Percentiles rank a stretch among this genome's conserved stretches.
These are phyloP conservation scores for Pilophorus perplexus DNA, from an alignment of 2,888 invertebrate genomes.

Conservation along the genomic window DNA sequence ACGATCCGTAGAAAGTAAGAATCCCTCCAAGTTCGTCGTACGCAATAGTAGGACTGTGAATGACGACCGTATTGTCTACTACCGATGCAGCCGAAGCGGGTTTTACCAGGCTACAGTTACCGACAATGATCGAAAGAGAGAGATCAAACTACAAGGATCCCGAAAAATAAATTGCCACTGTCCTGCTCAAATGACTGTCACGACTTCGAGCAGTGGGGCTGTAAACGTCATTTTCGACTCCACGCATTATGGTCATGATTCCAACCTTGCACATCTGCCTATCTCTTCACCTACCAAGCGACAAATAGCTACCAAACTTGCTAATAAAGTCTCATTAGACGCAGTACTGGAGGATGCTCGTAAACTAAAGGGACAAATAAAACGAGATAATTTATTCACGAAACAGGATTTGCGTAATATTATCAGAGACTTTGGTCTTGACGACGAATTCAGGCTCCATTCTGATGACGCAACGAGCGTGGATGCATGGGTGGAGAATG, in stretches of 20 bases:
- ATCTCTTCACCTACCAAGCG: not conserved
- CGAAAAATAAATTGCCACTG: not conserved
- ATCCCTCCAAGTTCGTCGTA: not conserved
- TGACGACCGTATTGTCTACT: not conserved
- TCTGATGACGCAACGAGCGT: no score
- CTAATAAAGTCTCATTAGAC: not conserved
- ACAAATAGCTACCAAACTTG: not conserved
- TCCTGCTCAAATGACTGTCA: not conserved
- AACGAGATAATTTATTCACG: not conserved
- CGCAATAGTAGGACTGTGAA: not conserved
- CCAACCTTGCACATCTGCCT: not conserved
- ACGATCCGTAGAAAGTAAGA: not conserved
- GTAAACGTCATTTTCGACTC: not conserved
- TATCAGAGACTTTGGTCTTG: not conserved
- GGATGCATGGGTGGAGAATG: no score
- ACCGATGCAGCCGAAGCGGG: not conserved
- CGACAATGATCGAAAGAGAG: not conserved
- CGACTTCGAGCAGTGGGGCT: not conserved
- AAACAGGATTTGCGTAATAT: not conserved
- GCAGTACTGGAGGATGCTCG: not conserved
- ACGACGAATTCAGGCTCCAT: not conserved
- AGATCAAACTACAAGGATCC: not conserved
- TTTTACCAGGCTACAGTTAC: not conserved
- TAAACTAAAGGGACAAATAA: not conserved
- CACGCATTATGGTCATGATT: not conserved